phyloP scores from a whole-genome alignment of 2,113 vertebrate genomes.

The Cariama cristata region DNA sequence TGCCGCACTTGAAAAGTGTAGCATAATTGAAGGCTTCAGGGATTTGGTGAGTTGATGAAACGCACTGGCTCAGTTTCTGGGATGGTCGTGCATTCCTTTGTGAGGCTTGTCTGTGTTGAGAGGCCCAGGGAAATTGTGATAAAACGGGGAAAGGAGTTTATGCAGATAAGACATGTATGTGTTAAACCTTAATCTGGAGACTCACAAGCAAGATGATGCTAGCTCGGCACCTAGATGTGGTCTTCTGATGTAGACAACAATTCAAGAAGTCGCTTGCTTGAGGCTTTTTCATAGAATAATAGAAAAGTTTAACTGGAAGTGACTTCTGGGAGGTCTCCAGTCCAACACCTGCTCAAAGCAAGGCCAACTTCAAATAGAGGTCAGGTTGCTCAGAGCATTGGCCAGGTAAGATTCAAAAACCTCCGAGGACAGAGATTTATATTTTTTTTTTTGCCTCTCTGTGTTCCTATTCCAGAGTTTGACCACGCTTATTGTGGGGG shows the following conservation, averaged over 20 bases:
- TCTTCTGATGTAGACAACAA: not conserved
- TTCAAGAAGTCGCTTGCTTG: not conserved
- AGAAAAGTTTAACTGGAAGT: not conserved
- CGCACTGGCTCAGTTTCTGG: not conserved
- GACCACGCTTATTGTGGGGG: not conserved
- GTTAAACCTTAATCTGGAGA: not conserved
- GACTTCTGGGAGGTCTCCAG: not conserved
- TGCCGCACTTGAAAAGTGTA: accelerated
- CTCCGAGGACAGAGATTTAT: not conserved
- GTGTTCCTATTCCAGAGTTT: not conserved
- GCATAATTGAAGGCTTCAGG: not conserved
- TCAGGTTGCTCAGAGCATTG: not conserved
- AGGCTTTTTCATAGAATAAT: not conserved
- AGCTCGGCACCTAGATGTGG: not conserved
- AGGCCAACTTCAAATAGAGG: not conserved
- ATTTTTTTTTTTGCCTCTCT: not conserved
- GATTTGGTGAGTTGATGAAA: not conserved
- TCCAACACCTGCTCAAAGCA: not conserved
- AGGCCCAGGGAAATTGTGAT: not conserved
- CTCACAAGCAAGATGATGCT: not conserved
- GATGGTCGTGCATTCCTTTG: not conserved
- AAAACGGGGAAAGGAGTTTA: not conserved
- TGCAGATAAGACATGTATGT: not conserved
- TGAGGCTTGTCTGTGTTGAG: not conserved
- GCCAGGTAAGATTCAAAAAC: not conserved